Evolutionary conservation across 1,140 invertebrate genomes (phyloP).

Genomic region (Stratiolaelaps scimitus): DNA sequence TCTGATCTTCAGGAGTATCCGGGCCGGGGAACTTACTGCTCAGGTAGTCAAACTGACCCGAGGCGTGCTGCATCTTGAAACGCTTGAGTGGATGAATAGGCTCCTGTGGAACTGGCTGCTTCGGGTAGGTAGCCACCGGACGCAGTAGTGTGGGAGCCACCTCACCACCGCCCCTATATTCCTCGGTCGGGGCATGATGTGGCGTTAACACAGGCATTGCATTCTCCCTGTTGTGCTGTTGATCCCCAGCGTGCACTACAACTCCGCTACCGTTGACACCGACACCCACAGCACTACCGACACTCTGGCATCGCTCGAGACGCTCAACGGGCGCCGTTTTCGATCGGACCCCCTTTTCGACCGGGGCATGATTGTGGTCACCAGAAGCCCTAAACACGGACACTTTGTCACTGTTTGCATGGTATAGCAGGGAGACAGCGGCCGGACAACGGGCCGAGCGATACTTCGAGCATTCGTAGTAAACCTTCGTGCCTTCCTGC

Average conservation of each 20-base stretch:
- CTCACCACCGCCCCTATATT: slow-evolving; percentile 3
- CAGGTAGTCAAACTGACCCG: slow-evolving; percentile 26
- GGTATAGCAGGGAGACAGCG: slow-evolving; percentile 21
- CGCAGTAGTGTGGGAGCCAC: slow-evolving; percentile 16
- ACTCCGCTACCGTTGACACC: too few relatives aligned
- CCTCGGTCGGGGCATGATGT: slow-evolving; percentile 1
- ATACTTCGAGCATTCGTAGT: slow-evolving; percentile 27
- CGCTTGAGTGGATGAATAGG: slow-evolving; percentile 24
- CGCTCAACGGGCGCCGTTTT: background rate
- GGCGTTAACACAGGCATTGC: slow-evolving; percentile 12
- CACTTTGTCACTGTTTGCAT: slow-evolving; percentile 25
- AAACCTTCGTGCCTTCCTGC: slow-evolving; percentile 18
- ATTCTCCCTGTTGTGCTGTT: slow-evolving; percentile 20
- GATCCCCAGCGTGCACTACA: too few relatives aligned
- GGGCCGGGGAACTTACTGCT: slow-evolving; percentile 4
- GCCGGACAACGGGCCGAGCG: slow-evolving; percentile 18
- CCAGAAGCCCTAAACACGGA: slow-evolving; percentile 21
- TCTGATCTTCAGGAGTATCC: slow-evolving; percentile 12
- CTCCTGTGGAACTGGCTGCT: background rate
- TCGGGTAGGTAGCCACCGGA: slow-evolving; percentile 19
- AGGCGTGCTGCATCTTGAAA: slow-evolving; percentile 24
- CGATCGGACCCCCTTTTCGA: slow-evolving; percentile 17
- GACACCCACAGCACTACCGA: background rate
- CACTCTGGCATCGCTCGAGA: background rate
- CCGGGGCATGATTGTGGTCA: slow-evolving; percentile 23